These are phyloP conservation scores for Heliconius ethilla DNA, from an alignment of 2,888 invertebrate species.

Conservation along the genomic window DNA sequence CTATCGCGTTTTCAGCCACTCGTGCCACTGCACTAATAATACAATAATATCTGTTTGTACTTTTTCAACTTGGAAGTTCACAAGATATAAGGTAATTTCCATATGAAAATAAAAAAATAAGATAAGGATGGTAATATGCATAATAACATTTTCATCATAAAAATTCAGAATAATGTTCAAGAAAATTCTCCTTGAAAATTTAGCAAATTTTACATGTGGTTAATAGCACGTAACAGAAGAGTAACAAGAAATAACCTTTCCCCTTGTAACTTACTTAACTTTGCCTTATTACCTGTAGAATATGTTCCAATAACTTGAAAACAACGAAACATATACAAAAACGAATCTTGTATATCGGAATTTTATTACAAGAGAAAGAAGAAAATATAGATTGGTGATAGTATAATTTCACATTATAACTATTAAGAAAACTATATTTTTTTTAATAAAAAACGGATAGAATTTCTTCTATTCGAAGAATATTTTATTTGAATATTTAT, in stretches of 20 bases:
- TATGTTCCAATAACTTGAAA: conserved; percentile 3
- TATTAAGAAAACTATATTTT: too few relatives aligned
- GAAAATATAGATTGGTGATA: too few relatives aligned
- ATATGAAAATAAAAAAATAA: neutral
- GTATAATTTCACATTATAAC: too few relatives aligned
- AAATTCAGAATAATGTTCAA: conserved; percentile 1
- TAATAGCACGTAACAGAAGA: conserved; percentile 5
- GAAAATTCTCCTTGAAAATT: conserved; percentile 5
- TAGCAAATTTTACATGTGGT: conserved; percentile 19
- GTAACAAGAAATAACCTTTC: conserved; percentile 4
- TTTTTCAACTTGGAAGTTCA: neutral
- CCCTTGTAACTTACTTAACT: conserved; percentile 12
- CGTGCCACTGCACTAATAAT: too few relatives aligned
- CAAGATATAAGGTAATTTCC: neutral
- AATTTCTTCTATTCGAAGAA: too few relatives aligned
- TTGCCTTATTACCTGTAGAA: conserved; percentile 5
- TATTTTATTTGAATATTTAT: too few relatives aligned
- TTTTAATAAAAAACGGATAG: too few relatives aligned
- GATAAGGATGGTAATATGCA: neutral
- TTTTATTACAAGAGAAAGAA: neutral
- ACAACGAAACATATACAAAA: neutral
- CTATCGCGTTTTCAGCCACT: too few relatives aligned
- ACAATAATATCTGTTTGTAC: neutral
- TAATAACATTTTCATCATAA: conserved; percentile 1
- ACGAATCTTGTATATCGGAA: neutral